Evolutionary conservation across 2,888 invertebrate genomes (phyloP), one percentile per base, ranked within the genome.

Genomic region (Troilus luridus): DNA sequence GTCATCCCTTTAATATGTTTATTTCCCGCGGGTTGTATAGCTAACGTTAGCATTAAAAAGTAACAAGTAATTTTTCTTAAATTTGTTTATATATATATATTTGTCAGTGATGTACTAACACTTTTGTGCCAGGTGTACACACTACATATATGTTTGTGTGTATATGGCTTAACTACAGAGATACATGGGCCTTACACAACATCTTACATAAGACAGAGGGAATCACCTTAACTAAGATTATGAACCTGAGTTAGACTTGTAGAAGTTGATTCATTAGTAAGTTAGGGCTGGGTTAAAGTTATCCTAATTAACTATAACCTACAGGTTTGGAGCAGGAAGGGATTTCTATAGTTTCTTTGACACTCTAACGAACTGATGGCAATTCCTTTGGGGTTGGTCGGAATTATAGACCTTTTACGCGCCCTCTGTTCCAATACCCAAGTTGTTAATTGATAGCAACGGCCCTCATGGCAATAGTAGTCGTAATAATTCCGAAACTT

Each of bases 181-280:
- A 67, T 24, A n/a, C 64, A 1, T n/a, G 12, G 0, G 0, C 54
- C 6, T 54, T 21, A 81, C 21, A 81, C 21, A 81, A 54, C 81
- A 54, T 1, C 81, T 1, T 54, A 21, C 21, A 54, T 9, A 9
- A 19, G 54, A 24, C 14, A 24, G 67, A 24, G 81, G 6, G 1
- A 21, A 54, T 41, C 54, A 81, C 54, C 81, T 21, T 56, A 81
- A 54, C 81, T 81, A 54, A 56, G 81, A 56, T 81, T 81, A 81
- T 81, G 21, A 54, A 41, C 8, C 9, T 6, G 81, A 81, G 81
- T 81, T 81, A 81, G 41, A 14, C 67, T 27, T 27, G 67, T 24
- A 21, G 19, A 56, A 81, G 81, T 81, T 81, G 81, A 81, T 81
- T 81, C 81, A 81, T 81, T 81, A 81, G 81, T 56, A 56, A 81